Evolutionary conservation across 2,888 invertebrate genomes (phyloP).

Genomic region (Schizaphis graminum): DNA sequence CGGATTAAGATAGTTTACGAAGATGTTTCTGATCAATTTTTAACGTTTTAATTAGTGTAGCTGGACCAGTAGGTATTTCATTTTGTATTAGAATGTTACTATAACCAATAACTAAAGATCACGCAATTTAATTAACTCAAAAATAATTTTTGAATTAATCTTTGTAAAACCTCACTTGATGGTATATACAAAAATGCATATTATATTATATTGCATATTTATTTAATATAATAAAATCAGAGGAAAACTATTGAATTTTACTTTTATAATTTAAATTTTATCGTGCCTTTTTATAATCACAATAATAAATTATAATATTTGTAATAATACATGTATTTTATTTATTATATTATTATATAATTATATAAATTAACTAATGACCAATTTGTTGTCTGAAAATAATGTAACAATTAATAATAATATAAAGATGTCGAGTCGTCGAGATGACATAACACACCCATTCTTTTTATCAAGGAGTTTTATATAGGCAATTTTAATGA

Average conservation of each 20-base stretch:
- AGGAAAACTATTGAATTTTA: background rate
- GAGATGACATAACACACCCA: background rate
- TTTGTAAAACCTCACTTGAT: background rate
- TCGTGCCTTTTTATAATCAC: background rate
- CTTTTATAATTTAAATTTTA: background rate
- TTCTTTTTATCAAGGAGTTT: background rate
- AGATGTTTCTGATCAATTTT: background rate
- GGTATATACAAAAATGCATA: background rate
- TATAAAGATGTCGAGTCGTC: background rate
- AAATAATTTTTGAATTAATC: conserved; percentile 11
- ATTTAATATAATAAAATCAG: background rate
- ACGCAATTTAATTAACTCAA: conserved; percentile 24
- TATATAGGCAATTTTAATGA: background rate
- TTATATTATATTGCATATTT: background rate
- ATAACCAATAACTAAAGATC: background rate
- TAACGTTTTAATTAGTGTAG: conserved; percentile 41
- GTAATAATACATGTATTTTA: background rate
- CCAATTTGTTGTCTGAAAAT: background rate
- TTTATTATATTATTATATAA: background rate
- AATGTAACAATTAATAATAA: background rate
- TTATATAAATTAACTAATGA: background rate
- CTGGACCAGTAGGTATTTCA: background rate
- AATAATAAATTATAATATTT: background rate
- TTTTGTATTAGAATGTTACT: background rate
- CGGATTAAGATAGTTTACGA: background rate